These are phyloP conservation scores for Argyresthia albistria DNA, from an alignment of 2,888 invertebrate species.

Conservation along the genomic window DNA sequence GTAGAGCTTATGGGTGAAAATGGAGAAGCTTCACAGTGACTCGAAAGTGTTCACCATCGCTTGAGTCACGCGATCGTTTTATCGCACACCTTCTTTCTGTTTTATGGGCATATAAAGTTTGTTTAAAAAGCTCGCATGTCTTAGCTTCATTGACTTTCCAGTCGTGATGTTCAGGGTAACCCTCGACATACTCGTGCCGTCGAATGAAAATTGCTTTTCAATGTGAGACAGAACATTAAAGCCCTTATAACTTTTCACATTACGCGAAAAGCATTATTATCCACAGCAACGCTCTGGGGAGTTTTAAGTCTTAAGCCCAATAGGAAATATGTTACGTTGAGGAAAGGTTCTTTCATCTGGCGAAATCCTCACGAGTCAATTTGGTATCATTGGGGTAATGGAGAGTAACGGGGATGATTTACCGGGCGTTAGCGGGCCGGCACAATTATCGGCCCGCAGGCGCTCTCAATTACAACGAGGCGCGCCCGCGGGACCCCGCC, in stretches of 20 bases:
- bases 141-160: constrained; percentile 53
- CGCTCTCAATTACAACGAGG: constrained; percentile 70
- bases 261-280: too few relatives aligned
- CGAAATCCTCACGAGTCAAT: constrained; percentile 61
- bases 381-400: constrained; percentile 67
- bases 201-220: constrained; percentile 1
- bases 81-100: constrained; percentile 65
- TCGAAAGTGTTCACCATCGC: constrained; percentile 56
- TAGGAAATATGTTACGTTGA: too few relatives aligned
- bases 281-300: too few relatives aligned
- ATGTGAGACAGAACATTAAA: not conserved
- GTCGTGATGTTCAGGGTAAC: constrained; percentile 58
- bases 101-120: constrained; percentile 63
- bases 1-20: constrained; percentile 16
- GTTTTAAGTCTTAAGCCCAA: not conserved
- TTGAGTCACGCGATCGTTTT: constrained; percentile 65
- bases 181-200: constrained; percentile 35
- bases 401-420: constrained; percentile 70
- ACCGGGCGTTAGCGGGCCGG: constrained; percentile 47
- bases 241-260: too few relatives aligned
- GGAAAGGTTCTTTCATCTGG: not conserved
- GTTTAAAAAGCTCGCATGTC: constrained; percentile 67
- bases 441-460: constrained; percentile 71
- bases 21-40: constrained; percentile 38
- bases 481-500: constrained; percentile 58